Base-by-base conservation (phyloP, 1,140 invertebrate species). In the Zeugodacus cucurbitae region DNA sequence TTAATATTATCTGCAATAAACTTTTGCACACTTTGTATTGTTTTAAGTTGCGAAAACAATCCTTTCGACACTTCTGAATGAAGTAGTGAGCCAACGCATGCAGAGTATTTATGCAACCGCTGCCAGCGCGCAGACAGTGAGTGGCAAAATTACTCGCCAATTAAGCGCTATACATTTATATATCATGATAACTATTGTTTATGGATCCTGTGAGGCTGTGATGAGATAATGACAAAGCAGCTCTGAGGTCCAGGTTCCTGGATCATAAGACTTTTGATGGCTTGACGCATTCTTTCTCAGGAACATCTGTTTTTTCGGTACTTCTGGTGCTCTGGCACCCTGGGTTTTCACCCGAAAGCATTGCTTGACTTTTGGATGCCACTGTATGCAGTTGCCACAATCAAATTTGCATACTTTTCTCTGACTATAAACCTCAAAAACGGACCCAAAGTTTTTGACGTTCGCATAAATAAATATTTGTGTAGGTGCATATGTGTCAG, bases 391-490 rank as follows among this genome's bases (percentile, higher is more conserved):
- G 58, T 41, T 74, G 34, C 17, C 32, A 34, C 67, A 74, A 20
- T 34, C 67, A 37, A 74, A 74, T 37, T 34, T 67, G 67, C 67
- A 37, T 74, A 74, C 41, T 74, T 74, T 37, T 74, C 14, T 37
- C 14, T 37, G 34, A 41, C 34, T 37, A 37, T 41, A 32, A 74
- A 37, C 67, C 34, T n/a, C 32, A 74, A 74, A 74, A 37, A 17
- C 34, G 67, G 67, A 74, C 32, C 20, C 17, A 41, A 74, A 74
- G 34, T 74, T 74, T 74, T 37, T 37, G 67, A 37, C 67, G 34
- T 74, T 74, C 67, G 34, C 67, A 74, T 74, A 74, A 74, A 74
- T 34, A 74, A 74, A 74, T 74, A 74, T 74, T 74, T 74, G 34
- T 74, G 1, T 37, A 74, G 26, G 26, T 62, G 48, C 48, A 34